Base-by-base conservation (phyloP, 2,888 invertebrate species). In the Heliconius erato region DNA sequence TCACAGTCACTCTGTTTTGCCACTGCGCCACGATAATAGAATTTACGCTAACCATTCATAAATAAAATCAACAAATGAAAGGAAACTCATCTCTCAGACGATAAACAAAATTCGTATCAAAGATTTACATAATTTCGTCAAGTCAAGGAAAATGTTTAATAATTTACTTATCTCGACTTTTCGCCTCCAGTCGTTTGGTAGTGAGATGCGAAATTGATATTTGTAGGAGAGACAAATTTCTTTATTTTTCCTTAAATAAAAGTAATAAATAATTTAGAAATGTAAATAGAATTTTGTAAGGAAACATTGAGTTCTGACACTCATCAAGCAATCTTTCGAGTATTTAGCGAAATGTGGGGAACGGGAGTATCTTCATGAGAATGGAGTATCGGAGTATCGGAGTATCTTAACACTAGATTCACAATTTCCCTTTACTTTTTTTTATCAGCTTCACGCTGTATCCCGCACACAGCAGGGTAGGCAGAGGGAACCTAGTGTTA, bases 51-150 rank as follows among this genome's bases (percentile, higher is more conserved):
- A 65, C 72, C 77, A 78, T 83, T 79, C 77, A 81, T 81, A 67
- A 67, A 76, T 83, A 83, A 83, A 44, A 85, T 84, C 67, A 85
- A 84, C 85, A 83, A 85, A 76, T 85, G 79, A 40, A 82, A 77
- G 80, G 76, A 82, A 83, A 81, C 79, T 82, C 79, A 80, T 83
- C 79, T 83, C 35, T 74, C 44, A 65, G 77, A 86, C 81, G 80
- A 77, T 85, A 85, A 84, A 85, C 83, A 86, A 85, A 82, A 84
- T 83, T 84, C 83, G 28, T 82, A 79, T 72, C 74, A 82, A 84
- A 86, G 86, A 91, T 92, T 91, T 90, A 87, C 91, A 90, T 92
- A 91, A 92, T 91, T 88, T 88, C 84, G 88, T 90, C 87, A 83
- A 81, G 82, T 83, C 80, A 81, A 86, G 85, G 85, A 83, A 86